Percentiles rank a stretch among this genome's conserved stretches.
Conservation (phyloP, 2,797 vertebrate species). For the Halcyon smyrnensis region DNA sequence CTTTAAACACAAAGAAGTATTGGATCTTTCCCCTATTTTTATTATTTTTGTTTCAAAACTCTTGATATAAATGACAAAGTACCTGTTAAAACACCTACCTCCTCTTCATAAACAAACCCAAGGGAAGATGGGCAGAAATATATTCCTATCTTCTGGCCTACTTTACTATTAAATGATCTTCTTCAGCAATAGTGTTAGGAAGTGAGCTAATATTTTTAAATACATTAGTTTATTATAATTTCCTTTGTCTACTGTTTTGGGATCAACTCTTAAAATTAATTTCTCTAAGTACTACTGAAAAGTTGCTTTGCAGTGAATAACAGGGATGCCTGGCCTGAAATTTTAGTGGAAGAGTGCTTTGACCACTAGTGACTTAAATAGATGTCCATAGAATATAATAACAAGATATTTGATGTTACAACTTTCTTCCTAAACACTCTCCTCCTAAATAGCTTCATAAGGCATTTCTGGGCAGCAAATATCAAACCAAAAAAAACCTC, state of each 20-base stretch:
- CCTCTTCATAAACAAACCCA: conserved; percentile 49
- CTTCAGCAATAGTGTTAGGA: conserved; percentile 1
- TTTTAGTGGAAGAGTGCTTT: background rate
- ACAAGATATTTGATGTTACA: background rate
- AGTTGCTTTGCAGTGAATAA: background rate
- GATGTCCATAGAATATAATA: background rate
- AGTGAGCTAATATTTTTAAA: background rate
- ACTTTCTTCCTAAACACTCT: background rate
- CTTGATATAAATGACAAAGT: background rate
- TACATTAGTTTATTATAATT: background rate
- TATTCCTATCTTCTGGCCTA: background rate
- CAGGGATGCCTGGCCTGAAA: background rate
- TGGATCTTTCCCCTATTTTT: background rate
- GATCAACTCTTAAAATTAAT: background rate
- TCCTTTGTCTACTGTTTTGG: background rate
- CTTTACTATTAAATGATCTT: background rate
- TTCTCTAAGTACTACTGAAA: background rate
- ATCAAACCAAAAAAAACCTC: background rate
- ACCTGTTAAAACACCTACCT: conserved; percentile 38
- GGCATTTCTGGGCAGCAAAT: background rate
- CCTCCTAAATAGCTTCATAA: background rate
- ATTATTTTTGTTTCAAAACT: background rate
- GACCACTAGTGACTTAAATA: background rate
- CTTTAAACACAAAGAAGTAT: background rate
- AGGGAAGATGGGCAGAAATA: conserved; percentile 3